Percentiles rank a stretch among this genome's conserved stretches.
phyloP scores from a whole-genome alignment of 2,113 vertebrate genomes.

The Leptocoma aspasia region DNA sequence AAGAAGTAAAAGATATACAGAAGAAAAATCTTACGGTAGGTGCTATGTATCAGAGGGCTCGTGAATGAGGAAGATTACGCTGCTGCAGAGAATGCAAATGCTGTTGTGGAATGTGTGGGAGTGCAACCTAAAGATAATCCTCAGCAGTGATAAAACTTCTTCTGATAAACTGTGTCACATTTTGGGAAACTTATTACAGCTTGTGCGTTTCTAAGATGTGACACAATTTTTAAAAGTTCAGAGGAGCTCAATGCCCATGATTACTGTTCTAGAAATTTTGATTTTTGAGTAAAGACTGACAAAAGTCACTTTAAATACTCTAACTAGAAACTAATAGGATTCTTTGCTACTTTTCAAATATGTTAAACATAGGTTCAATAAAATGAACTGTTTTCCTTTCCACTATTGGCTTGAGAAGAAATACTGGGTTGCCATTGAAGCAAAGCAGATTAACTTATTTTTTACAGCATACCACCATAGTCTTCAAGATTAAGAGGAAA shows the following conservation, averaged over 20 bases:
- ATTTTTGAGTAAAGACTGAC: background rate
- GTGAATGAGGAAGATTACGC: background rate
- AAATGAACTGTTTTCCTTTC: background rate
- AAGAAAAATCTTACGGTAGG: background rate
- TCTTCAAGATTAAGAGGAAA: background rate
- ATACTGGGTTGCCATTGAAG: background rate
- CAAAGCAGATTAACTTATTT: background rate
- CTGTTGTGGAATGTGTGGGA: background rate
- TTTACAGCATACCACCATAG: background rate
- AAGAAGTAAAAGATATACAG: background rate
- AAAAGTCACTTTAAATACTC: background rate
- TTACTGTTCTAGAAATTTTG: background rate
- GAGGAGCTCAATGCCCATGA: accelerated
- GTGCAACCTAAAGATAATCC: background rate
- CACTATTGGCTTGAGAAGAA: background rate
- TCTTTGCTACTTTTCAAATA: background rate
- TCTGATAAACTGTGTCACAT: background rate
- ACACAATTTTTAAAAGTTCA: background rate
- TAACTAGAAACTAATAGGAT: background rate
- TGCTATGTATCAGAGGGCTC: background rate
- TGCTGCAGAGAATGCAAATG: background rate
- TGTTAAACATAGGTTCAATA: background rate
- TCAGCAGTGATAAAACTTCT: background rate
- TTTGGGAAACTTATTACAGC: background rate
- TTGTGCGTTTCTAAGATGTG: background rate